Base-by-base conservation (phyloP, 2,113 vertebrate species). In the Colaptes auratus region DNA sequence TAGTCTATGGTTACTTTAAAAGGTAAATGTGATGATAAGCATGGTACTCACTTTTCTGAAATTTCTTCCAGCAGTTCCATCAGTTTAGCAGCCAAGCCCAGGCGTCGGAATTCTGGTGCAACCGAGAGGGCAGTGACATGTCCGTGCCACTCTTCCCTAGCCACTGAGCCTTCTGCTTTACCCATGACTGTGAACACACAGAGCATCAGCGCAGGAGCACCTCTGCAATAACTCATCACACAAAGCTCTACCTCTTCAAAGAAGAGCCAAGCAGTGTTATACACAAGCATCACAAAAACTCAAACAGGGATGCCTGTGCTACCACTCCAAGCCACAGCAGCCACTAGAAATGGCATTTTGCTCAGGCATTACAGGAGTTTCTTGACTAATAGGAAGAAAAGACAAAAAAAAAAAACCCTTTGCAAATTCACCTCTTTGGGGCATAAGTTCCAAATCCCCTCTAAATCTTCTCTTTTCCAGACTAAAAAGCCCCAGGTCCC, bases 11-110 rank as follows among this genome's bases (percentile, higher is more conserved):
- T 50, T 50, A 30, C 12, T 55, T 64, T 30, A n/a, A 63, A 48
- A 91, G 52, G 16, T 8, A 15, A n/a, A 44, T 35, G 46, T 52
- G 31, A 63, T 46, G 65, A 11, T 6, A 56, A 59, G 24, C 7
- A 19, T 1, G 20, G 8, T 44, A 90, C 97, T 52, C 81, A 99
- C 99, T 98, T 99, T 96, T 99, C 99, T 16, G 99, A 99, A 95
- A 99, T 99, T 95, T 99, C 99, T 90, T 99, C 99, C 92, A 99
- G 85, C 82, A 99, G 98, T 50, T 99, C 99, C 99, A 99, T 99
- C 39, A 99, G 96, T 83, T 99, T 99, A 89, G 99, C 99, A 3
- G 99, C 99, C 71, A 99, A 97, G 66, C 99, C 99, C 67, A 99
- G 98, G 12, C 99, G 96, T 27, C 99, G 98, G 95, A 99, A 99